A percentile compares a stretch with the other conserved stretches of the same genome.
Conservation (phyloP, 2,113 vertebrate species). For the Cyanistes caeruleus region DNA sequence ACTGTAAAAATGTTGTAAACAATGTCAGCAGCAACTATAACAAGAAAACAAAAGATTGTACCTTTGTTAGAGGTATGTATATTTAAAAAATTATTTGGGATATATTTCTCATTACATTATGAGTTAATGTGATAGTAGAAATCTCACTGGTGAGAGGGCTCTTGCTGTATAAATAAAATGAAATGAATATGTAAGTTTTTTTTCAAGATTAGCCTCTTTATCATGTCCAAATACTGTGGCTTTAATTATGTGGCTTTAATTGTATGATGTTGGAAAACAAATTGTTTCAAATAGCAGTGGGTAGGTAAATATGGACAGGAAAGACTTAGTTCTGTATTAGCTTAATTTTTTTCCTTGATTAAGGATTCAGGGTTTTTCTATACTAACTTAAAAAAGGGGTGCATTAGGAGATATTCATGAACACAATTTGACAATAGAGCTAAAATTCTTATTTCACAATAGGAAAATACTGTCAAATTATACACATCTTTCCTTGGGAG, state of each 20-base stretch:
- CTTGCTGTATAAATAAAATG: not conserved
- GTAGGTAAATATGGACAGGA: not conserved
- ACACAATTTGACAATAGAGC: not conserved
- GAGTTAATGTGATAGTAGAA: not conserved
- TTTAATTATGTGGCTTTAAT: not conserved
- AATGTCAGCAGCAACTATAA: not conserved
- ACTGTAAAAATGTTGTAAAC: not conserved
- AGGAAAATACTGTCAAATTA: constrained; percentile 29
- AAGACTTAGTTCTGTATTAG: not conserved
- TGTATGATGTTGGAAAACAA: not conserved
- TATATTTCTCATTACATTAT: not conserved
- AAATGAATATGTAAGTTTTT: not conserved
- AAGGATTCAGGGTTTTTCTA: not conserved
- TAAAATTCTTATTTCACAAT: not conserved
- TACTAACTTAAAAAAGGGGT: not conserved
- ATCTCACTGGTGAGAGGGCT: not conserved
- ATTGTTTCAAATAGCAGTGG: not conserved
- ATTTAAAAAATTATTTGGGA: not conserved
- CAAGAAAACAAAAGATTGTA: not conserved
- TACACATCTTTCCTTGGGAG: not conserved
- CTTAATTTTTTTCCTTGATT: not conserved
- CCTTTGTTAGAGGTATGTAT: not conserved
- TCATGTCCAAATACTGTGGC: not conserved
- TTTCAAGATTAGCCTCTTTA: not conserved
- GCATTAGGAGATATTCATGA: not conserved